Evolutionary conservation across 2,797 vertebrate species (phyloP).

Genomic region (Coregonus ussuriensis): DNA sequence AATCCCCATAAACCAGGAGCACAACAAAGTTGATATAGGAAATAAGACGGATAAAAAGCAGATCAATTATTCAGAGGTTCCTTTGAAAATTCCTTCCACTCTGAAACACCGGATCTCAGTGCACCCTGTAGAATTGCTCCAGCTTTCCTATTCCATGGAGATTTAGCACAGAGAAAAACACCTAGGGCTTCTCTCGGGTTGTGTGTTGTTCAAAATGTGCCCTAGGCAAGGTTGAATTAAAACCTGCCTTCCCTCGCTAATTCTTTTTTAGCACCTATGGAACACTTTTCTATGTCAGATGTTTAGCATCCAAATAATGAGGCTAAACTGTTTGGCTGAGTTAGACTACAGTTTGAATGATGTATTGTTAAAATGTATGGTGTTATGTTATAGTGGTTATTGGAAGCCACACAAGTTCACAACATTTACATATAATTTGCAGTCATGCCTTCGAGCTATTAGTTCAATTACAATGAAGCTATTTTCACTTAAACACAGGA

Average conservation of each 20-base stretch:
- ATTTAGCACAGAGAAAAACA: constrained; percentile 67
- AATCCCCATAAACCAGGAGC: constrained; percentile 51
- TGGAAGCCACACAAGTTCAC: constrained; percentile 9
- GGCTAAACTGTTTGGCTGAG: constrained; percentile 55
- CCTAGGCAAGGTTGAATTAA: constrained; percentile 69
- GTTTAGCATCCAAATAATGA: constrained; percentile 65
- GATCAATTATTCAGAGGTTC: constrained; percentile 53
- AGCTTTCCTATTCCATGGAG: constrained; percentile 65
- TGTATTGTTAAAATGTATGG: constrained; percentile 42
- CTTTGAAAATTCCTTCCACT: constrained; percentile 39
- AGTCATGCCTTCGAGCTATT: constrained; percentile 28
- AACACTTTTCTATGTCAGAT: constrained; percentile 38
- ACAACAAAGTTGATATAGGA: constrained; percentile 64
- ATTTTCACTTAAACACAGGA: constrained; percentile 39
- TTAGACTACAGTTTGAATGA: constrained; percentile 34
- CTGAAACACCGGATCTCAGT: constrained; percentile 54
- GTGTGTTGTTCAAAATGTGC: constrained; percentile 70
- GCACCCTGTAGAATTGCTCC: constrained; percentile 70
- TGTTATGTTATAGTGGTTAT: constrained; percentile 49
- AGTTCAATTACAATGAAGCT: constrained; percentile 27
- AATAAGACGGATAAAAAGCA: constrained; percentile 60
- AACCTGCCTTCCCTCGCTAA: constrained; percentile 64
- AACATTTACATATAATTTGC: constrained; percentile 2
- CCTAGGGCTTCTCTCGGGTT: constrained; percentile 70
- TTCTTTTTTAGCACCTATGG: constrained; percentile 64